Percentiles rank a stretch among this genome's conserved stretches.
phyloP scores from a whole-genome alignment of 2,888 invertebrate genomes.

The Amiota communis region DNA sequence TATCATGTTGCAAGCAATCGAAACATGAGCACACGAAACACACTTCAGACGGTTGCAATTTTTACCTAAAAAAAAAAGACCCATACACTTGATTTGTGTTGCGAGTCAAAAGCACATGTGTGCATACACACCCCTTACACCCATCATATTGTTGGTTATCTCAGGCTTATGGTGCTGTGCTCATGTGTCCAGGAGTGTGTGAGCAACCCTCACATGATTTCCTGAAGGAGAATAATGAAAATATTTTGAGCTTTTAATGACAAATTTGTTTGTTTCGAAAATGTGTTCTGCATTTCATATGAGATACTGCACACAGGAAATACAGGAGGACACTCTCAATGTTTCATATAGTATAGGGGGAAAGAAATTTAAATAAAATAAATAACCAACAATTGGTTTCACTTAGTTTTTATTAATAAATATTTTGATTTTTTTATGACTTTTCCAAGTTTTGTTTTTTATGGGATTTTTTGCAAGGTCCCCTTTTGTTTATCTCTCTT shows the following conservation, averaged over 20 bases:
- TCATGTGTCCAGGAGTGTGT: too few species aligned
- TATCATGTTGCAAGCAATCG: constrained; percentile 10
- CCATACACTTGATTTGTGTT: background rate
- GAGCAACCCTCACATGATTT: background rate
- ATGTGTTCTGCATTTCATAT: constrained; percentile 22
- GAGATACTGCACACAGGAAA: background rate
- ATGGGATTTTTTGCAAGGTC: background rate
- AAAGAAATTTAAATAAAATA: too few species aligned
- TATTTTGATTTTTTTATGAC: constrained; percentile 3
- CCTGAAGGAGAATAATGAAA: background rate
- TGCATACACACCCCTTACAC: too few species aligned
- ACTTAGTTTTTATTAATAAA: constrained; percentile 9
- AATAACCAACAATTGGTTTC: background rate
- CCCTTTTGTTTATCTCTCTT: background rate
- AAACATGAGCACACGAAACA: constrained; percentile 9
- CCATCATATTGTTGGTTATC: too few species aligned
- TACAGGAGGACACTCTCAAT: background rate
- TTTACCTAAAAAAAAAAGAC: background rate
- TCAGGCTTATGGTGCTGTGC: too few species aligned
- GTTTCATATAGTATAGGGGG: too few species aligned
- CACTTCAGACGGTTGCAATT: constrained; percentile 2
- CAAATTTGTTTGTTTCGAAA: background rate
- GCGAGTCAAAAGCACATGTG: background rate
- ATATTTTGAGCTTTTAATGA: constrained; percentile 28
- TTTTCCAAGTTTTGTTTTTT: background rate